Percentiles rank a stretch among this genome's conserved stretches.
These are phyloP conservation scores for Aplysia californica DNA, from an alignment of 1,140 invertebrate genomes.

Conservation along the genomic window DNA sequence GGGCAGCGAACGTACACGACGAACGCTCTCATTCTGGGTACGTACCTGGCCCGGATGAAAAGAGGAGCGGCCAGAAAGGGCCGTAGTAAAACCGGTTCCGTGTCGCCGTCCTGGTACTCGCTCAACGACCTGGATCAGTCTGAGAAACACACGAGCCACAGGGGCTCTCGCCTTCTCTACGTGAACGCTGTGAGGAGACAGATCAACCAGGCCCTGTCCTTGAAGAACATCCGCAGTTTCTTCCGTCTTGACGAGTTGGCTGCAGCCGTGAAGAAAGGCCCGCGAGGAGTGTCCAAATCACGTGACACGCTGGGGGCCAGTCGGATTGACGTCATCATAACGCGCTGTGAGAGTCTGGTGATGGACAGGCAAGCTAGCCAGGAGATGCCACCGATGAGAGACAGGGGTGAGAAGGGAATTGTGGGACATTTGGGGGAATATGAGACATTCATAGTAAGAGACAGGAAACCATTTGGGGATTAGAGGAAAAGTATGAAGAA, in stretches of 20 bases:
- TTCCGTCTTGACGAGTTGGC: not conserved
- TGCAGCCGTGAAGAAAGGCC: not conserved
- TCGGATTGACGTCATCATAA: constrained; percentile 28
- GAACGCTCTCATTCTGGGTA: no score
- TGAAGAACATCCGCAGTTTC: constrained; percentile 6
- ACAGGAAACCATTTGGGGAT: not conserved
- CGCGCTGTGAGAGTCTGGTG: constrained; percentile 21
- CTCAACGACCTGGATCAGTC: constrained; percentile 7
- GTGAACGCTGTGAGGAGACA: not conserved
- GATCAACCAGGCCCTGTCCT: constrained; percentile 2
- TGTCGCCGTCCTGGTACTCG: constrained; percentile 18
- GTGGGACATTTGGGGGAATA: not conserved
- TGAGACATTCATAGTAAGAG: not conserved
- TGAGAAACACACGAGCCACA: not conserved
- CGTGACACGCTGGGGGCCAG: constrained; percentile 5
- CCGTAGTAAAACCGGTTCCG: no score
- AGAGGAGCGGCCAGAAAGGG: no score
- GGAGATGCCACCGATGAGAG: constrained; percentile 16
- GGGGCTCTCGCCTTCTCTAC: not conserved
- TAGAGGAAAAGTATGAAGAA: not conserved
- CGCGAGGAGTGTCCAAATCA: not conserved
- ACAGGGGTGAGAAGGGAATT: constrained; percentile 15
- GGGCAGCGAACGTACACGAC: no score
- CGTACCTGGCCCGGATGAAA: no score
- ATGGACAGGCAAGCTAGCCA: not conserved